These are phyloP conservation scores for Callionymus lyra DNA, from an alignment of 2,113 vertebrate genomes.

Conservation along the genomic window DNA sequence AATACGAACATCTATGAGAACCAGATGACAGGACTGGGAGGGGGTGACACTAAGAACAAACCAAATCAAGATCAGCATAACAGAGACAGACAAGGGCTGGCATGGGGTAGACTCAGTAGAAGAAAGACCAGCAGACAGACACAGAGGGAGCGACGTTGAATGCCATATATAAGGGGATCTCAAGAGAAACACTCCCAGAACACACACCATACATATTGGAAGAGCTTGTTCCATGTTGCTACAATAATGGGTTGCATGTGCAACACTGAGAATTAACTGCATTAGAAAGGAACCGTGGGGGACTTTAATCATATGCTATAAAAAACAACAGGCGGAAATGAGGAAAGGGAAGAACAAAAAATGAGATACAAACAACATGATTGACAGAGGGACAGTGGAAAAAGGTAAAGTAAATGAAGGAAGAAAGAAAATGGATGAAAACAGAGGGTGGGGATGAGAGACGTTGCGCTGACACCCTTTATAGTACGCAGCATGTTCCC, in stretches of 20 bases:
- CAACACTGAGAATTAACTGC: conserved; percentile 12
- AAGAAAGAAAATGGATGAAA: conserved; percentile 2
- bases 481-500: conserved; percentile 39
- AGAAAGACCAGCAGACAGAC: conserved; percentile 2
- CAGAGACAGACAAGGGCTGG: conserved; percentile 17
- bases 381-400: conserved; percentile 15
- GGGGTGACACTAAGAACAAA: conserved; percentile 6
- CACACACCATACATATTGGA: neutral
- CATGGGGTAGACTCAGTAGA: neutral
- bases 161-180: neutral
- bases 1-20: conserved; percentile 47
- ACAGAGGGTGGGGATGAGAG: conserved; percentile 4
- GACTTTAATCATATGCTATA: conserved; percentile 30
- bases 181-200: neutral
- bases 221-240: conserved; percentile 10
- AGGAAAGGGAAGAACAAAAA: conserved; percentile 8
- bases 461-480: conserved; percentile 43
- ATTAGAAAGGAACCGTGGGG: conserved; percentile 25
- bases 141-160: conserved; percentile 1
- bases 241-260: conserved; percentile 20
- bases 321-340: neutral
- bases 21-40: conserved; percentile 41
- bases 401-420: conserved; percentile 1
- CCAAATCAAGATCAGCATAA: conserved; percentile 25
- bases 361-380: conserved; percentile 17